Conservation (phyloP, 2,888 invertebrate genomes). For the Mythimna vitellina region DNA sequence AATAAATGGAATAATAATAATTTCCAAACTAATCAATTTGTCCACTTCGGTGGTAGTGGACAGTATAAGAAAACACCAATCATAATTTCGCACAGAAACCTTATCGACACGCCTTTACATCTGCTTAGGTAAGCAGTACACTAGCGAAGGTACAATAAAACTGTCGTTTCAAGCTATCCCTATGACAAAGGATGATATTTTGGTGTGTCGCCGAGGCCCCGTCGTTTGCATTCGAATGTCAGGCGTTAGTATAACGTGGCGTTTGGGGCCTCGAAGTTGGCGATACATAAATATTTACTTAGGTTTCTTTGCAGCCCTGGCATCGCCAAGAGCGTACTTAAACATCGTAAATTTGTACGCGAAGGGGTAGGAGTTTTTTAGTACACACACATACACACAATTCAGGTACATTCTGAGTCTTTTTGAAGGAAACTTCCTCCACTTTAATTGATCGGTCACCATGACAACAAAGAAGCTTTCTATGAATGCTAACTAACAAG, state of each 20-base stretch:
- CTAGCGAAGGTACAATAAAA: slow-evolving; percentile 31
- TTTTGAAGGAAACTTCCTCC: not conserved
- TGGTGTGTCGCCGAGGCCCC: slow-evolving; percentile 28
- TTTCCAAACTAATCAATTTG: no score
- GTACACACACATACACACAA: no score
- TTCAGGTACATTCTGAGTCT: not conserved
- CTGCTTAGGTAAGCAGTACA: slow-evolving; percentile 36
- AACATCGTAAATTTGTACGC: not conserved
- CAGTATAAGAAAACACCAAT: not conserved
- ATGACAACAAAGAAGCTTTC: not conserved
- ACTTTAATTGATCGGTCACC: not conserved
- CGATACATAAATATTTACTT: slow-evolving; percentile 21
- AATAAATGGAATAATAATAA: no score
- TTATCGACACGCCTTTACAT: slow-evolving; percentile 6
- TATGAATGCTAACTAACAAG: not conserved
- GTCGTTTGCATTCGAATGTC: slow-evolving; percentile 63
- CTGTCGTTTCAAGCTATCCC: slow-evolving; percentile 28
- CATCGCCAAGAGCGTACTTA: not conserved
- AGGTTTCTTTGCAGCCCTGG: not conserved
- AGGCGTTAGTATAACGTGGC: slow-evolving; percentile 44
- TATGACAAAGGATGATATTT: slow-evolving; percentile 61
- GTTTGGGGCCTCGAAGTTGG: slow-evolving; percentile 33
- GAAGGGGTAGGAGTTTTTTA: no score
- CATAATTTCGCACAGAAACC: not conserved
- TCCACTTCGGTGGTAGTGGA: no score